Conservation (phyloP, 2,113 vertebrate genomes). For the Geococcyx californianus region DNA sequence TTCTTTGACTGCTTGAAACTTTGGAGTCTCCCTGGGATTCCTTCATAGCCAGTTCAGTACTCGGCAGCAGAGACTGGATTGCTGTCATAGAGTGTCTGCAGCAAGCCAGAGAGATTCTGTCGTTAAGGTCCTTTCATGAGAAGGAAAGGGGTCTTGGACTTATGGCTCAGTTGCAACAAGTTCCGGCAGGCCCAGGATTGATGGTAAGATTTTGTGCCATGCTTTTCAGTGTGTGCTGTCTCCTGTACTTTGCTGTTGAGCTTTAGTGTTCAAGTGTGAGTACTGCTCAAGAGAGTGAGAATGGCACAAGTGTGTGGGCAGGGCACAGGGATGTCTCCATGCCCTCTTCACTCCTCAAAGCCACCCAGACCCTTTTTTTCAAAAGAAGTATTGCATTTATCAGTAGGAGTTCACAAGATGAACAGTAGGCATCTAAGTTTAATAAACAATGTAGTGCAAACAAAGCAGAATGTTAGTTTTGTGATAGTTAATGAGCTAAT, state of each 20-base stretch:
- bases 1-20: background rate
- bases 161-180: background rate
- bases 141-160: background rate
- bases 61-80: background rate
- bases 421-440: background rate
- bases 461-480: background rate
- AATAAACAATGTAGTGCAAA: background rate
- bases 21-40: background rate
- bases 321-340: background rate
- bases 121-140: background rate
- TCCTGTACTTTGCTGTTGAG: background rate
- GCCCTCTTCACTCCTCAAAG: background rate
- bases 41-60: background rate
- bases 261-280: accelerated
- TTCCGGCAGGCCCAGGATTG: background rate
- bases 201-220: background rate
- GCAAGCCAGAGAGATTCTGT: background rate
- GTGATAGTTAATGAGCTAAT: background rate
- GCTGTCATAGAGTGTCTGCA: background rate
- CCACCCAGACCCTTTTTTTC: accelerated
- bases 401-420: background rate
- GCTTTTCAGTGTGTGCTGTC: background rate
- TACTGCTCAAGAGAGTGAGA: background rate
- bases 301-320: background rate
- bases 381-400: accelerated